Base-by-base conservation (phyloP, 2,113 vertebrate genomes). In the Leptodactylus fuscus region DNA sequence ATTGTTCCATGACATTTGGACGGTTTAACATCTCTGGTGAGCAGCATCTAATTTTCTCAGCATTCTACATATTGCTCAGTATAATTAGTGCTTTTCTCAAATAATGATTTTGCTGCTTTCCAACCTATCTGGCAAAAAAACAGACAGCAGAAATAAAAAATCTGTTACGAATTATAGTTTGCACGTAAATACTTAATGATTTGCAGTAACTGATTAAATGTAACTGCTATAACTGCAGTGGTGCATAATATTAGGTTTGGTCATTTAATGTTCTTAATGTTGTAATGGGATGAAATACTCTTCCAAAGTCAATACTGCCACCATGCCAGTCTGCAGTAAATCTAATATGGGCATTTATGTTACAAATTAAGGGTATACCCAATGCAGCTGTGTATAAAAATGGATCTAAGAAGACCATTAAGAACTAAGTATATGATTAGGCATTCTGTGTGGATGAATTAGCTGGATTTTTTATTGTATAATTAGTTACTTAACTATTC, bases 161-260 rank as follows among this genome's bases (percentile, higher is more conserved):
- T 27, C 55, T 65, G 27, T 46, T 81, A 67, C 27, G 41, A 81
- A 81, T 81, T 67, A 67, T 24, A 69, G 79, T 81, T 81, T 65
- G 79, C 27, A 48, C 41, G 34, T 67, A 67, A 67, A 67, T 49
- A 81, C 79, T 81, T 81, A 62, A 80, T 69, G 58, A 67, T 81
- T 81, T 81, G 79, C 60, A 69, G 79, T 69, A 81, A 65, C 24
- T 49, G 60, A 81, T 81, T 81, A 81, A 81, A 65, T 69, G 41
- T 48, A 67, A 69, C 60, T 13, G 16, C n/a, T 69, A 49, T 48
- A 69, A 69, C 27, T 46, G 60, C 60, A 67, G 8, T 32, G 10
- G 9, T 67, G 60, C 79, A 69, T 69, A 69, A 46, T 69, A 81
- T 81, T 81, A 48, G 44, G 44, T 69, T 67, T 27, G 51, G 20